Evolutionary conservation across 92 coral and sea anemone genomes (phyloP).

Genomic region (Siderastrea radians): DNA sequence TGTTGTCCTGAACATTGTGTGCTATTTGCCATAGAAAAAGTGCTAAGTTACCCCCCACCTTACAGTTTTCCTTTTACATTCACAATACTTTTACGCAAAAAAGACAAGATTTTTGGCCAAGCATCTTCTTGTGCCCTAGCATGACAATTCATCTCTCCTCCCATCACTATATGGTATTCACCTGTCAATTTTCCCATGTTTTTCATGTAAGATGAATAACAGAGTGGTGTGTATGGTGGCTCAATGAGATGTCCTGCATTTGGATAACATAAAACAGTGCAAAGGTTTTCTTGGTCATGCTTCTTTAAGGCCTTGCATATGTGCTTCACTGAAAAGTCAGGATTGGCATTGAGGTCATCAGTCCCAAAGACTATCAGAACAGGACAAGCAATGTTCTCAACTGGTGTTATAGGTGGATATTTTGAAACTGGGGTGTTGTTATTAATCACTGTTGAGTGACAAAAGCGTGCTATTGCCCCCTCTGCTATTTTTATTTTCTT

Average conservation of each 20-base stretch:
- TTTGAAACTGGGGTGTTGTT: neutral
- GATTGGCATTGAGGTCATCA: slow-evolving; percentile 29
- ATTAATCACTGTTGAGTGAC: neutral
- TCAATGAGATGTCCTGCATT: slow-evolving; percentile 56
- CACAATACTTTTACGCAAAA: slow-evolving; percentile 31
- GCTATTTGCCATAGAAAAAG: no score
- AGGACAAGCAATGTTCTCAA: neutral
- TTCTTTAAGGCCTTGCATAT: slow-evolving; percentile 48
- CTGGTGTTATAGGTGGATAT: slow-evolving; percentile 27
- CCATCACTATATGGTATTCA: slow-evolving; percentile 10
- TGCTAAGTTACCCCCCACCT: no score
- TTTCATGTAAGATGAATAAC: slow-evolving; percentile 14
- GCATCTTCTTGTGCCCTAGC: neutral
- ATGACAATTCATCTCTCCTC: slow-evolving; percentile 63
- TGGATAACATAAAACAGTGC: slow-evolving; percentile 61
- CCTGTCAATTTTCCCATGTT: neutral
- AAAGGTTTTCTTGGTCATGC: slow-evolving; percentile 54
- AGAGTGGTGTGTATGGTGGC: slow-evolving; percentile 39
- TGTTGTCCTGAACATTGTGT: no score
- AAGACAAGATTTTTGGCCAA: slow-evolving; percentile 51
- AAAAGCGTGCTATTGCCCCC: slow-evolving; percentile 6
- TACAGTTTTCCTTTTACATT: neutral
- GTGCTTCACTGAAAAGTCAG: slow-evolving; percentile 31
- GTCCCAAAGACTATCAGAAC: slow-evolving; percentile 64
- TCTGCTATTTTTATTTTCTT: neutral